Evolutionary conservation across 2,113 vertebrate genomes (phyloP).

Genomic region (Sceloporus undulatus): DNA sequence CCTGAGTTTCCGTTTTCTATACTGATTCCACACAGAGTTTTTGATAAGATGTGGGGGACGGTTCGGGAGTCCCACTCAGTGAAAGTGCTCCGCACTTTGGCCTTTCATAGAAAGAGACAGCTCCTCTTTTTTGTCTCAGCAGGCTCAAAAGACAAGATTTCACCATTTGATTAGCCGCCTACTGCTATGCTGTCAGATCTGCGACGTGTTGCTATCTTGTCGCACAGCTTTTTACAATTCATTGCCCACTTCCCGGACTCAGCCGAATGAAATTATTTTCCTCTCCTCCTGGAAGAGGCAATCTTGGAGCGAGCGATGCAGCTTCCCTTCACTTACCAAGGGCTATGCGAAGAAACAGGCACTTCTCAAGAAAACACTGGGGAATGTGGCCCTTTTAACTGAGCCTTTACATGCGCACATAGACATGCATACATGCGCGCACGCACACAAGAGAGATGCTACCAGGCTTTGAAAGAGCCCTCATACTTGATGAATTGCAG

Average conservation of each 20-base stretch:
- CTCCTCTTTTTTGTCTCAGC: conserved; percentile 1
- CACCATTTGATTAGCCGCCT: not conserved
- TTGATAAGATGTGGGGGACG: not conserved
- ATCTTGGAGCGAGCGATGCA: rapidly evolving
- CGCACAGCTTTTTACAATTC: not conserved
- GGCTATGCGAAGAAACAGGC: not conserved
- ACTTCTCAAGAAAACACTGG: not conserved
- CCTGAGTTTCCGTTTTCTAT: not conserved
- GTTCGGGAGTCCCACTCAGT: not conserved
- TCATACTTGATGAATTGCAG: not conserved
- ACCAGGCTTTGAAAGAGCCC: not conserved
- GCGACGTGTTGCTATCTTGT: not conserved
- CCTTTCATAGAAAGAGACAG: conserved; percentile 21
- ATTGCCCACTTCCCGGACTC: not conserved
- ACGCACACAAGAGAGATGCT: not conserved
- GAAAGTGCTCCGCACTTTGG: conserved; percentile 37
- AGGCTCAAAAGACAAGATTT: conserved; percentile 43
- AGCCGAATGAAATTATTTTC: not conserved
- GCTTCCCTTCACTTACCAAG: not conserved
- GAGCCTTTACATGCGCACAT: not conserved
- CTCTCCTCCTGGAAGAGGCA: not conserved
- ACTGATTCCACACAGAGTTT: not conserved
- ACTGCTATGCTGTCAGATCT: rapidly evolving
- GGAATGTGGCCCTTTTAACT: not conserved
- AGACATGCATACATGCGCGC: not conserved